Percentiles rank a stretch among this genome's conserved stretches.
Evolutionary conservation across 2,888 invertebrate genomes (phyloP).

Genomic region (Drosophila infuscata): DNA sequence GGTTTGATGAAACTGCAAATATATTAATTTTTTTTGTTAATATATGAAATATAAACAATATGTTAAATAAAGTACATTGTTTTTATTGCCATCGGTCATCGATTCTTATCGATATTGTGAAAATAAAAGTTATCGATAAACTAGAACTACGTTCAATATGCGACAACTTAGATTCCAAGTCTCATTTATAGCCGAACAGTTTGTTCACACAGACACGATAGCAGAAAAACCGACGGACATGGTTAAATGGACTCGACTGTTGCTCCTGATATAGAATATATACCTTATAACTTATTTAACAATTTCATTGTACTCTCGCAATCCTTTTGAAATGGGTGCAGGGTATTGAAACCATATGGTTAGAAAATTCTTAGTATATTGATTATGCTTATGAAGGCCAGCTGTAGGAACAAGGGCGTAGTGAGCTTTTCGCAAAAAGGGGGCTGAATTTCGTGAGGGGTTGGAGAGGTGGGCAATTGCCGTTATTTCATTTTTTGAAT

Average conservation of each 20-base stretch:
- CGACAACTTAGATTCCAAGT: background rate
- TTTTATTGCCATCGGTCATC: background rate
- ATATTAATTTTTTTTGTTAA: slow-evolving; percentile 36
- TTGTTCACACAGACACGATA: no score
- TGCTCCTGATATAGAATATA: background rate
- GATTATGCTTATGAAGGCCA: background rate
- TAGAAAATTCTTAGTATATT: background rate
- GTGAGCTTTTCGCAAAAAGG: background rate
- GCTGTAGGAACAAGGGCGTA: background rate
- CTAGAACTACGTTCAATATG: background rate
- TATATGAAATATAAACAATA: background rate
- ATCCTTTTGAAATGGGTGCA: background rate
- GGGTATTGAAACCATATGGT: background rate
- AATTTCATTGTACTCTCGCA: background rate
- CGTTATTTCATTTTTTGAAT: background rate
- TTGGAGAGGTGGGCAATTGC: background rate
- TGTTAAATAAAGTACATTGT: background rate
- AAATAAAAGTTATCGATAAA: background rate
- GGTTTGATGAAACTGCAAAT: slow-evolving; percentile 94
- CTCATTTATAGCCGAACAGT: background rate
- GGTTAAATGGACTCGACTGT: background rate
- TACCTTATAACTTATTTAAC: background rate
- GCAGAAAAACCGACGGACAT: background rate
- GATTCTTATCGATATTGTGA: background rate
- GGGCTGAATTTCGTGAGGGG: background rate